Conservation (phyloP, 2,888 invertebrate species). For the Patella ulyssiponensis region DNA sequence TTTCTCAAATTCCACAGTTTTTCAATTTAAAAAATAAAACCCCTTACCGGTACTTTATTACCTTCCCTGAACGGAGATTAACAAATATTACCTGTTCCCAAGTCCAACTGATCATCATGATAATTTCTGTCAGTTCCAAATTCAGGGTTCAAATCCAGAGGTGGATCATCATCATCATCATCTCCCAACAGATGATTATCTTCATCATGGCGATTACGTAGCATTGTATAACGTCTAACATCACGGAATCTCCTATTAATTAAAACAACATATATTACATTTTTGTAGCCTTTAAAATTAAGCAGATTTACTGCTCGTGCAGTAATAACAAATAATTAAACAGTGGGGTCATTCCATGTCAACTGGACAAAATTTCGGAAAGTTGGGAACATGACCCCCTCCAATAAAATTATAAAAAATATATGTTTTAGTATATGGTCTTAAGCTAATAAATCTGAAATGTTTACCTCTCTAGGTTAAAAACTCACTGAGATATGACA, state of each 20-base stretch:
- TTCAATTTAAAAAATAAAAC: not conserved
- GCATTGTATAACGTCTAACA: slow-evolving; percentile 41
- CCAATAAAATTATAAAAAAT: too few species aligned
- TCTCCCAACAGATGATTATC: slow-evolving; percentile 44
- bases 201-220: slow-evolving; percentile 35
- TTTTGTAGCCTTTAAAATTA: too few species aligned
- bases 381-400: too few species aligned
- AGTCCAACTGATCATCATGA: slow-evolving; percentile 38
- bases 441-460: too few species aligned
- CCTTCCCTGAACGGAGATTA: not conserved
- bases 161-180: slow-evolving; percentile 45
- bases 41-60: not conserved
- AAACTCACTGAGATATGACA: too few species aligned
- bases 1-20: not conserved
- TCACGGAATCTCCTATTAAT: slow-evolving; percentile 38
- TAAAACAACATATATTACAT: too few species aligned
- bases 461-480: too few species aligned
- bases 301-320: too few species aligned
- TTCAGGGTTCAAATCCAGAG: slow-evolving; percentile 43
- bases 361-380: too few species aligned
- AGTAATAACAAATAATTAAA: too few species aligned
- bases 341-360: too few species aligned
- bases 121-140: slow-evolving; percentile 29
- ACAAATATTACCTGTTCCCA: slow-evolving; percentile 25
- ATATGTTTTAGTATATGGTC: too few species aligned